phyloP scores from a whole-genome alignment of 2,888 invertebrate species.

The Aspidiotus rigidus region DNA sequence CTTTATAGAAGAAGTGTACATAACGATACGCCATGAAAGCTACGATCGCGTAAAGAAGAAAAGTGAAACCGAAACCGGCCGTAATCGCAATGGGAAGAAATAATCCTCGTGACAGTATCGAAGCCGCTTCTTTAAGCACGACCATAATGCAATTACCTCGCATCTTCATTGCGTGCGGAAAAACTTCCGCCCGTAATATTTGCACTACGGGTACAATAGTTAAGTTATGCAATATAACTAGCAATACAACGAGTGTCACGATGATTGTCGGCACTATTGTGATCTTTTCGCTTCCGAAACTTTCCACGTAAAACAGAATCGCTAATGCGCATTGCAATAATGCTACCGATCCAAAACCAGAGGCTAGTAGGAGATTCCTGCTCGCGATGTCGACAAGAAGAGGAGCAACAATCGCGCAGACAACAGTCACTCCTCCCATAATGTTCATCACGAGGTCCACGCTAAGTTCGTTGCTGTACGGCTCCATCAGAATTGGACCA shows the following conservation, averaged over 20 bases:
- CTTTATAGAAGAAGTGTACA: neutral
- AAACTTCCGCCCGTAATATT: neutral
- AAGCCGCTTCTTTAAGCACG: neutral
- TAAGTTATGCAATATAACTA: neutral
- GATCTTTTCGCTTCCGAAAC: neutral
- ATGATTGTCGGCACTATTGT: neutral
- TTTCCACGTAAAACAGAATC: neutral
- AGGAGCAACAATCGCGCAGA: neutral
- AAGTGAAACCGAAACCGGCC: neutral
- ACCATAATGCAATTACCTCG: neutral
- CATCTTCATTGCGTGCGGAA: constrained; percentile 2
- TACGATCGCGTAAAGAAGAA: neutral
- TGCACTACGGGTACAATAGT: neutral
- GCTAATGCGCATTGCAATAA: neutral
- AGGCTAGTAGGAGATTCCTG: neutral
- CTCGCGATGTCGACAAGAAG: neutral
- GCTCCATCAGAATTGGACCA: neutral
- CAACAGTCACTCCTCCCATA: neutral
- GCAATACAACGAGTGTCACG: neutral
- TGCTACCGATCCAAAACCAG: neutral
- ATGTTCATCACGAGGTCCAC: neutral
- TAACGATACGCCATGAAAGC: neutral
- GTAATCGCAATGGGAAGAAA: neutral
- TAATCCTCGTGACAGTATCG: neutral
- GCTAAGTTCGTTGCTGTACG: neutral